Evolutionary conservation across 2,113 vertebrate species (phyloP), one percentile per base, ranked within the genome.

Genomic region (Triplophysa dalaica): DNA sequence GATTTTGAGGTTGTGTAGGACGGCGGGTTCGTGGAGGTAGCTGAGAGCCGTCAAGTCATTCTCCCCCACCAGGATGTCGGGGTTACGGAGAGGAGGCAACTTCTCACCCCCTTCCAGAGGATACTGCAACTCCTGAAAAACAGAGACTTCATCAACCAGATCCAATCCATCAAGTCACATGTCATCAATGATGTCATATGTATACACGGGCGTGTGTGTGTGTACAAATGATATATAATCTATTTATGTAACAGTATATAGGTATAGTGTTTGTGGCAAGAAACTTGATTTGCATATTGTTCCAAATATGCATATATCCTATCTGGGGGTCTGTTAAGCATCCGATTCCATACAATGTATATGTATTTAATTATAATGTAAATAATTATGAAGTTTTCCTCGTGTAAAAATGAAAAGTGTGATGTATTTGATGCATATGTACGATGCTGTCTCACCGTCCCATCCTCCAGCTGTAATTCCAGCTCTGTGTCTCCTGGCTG

Each of bases 1-100:
- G 82, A 99, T 91, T 87, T 90, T 94, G 79, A 99, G 95, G 13
- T 98, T 99, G 85, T 99, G 97, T 0, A 99, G 92, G 50, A 99
- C 98, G 0, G 97, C 98, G 0, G 98, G 97, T 50, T 99, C 98
- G 0, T 99, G 98, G 67, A 99, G 95, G 75, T 99, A 99, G 87
- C 98, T 99, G 85, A 99, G 97, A 1, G 98, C 97, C 0, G 98
- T 99, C 88, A 99, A 96, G 87, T 99, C 98, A 21, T 99, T 99
- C 92, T 99, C 98, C 19, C 98, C 98, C 79, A 99, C 98, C 5
- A 99, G 93, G 80, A 99, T 96, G 88, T 99, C 98, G 0, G 98
- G 97, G 82, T 99, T 99, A 77, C 97, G 91, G 0, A 99, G 94
- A 0, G 94, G 95, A 13, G 96, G 97, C 80, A 99, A 91, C 33